phyloP scores from a whole-genome alignment of 2,797 vertebrate species.

The Sparidentex hasta region DNA sequence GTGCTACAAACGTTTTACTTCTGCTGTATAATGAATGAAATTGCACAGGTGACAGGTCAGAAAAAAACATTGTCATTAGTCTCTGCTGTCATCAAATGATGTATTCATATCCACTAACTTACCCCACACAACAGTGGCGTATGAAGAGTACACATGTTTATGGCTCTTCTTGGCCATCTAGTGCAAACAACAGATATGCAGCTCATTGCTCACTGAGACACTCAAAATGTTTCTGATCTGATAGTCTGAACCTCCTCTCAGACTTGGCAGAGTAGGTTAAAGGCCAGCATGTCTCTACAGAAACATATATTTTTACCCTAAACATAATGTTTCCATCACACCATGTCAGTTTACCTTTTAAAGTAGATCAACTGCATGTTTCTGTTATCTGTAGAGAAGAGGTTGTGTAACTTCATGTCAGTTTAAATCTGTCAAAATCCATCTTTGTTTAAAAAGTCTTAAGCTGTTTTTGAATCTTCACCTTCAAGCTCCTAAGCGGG shows the following conservation, averaged over 20 bases:
- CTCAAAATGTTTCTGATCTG: background rate
- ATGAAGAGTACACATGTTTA: no score
- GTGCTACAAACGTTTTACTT: background rate
- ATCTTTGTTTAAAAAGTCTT: background rate
- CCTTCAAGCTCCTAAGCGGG: background rate
- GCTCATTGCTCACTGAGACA: background rate
- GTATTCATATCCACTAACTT: background rate
- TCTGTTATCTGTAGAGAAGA: constrained; percentile 3
- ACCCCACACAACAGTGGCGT: no score
- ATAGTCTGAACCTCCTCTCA: background rate
- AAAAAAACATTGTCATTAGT: background rate
- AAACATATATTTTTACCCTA: background rate
- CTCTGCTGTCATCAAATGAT: background rate
- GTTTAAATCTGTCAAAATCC: background rate
- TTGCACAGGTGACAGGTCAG: background rate
- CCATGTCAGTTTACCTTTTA: constrained; percentile 1
- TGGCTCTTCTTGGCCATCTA: background rate
- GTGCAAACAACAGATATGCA: background rate
- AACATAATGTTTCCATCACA: background rate
- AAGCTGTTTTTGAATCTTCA: background rate
- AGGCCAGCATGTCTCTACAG: background rate
- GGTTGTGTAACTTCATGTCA: background rate
- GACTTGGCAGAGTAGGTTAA: background rate
- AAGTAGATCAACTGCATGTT: background rate
- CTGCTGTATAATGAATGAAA: background rate